A percentile compares a stretch with the other conserved stretches of the same genome.
These are phyloP conservation scores for Octodon degus DNA, from an alignment of 2,113 vertebrate species.

Conservation along the genomic window DNA sequence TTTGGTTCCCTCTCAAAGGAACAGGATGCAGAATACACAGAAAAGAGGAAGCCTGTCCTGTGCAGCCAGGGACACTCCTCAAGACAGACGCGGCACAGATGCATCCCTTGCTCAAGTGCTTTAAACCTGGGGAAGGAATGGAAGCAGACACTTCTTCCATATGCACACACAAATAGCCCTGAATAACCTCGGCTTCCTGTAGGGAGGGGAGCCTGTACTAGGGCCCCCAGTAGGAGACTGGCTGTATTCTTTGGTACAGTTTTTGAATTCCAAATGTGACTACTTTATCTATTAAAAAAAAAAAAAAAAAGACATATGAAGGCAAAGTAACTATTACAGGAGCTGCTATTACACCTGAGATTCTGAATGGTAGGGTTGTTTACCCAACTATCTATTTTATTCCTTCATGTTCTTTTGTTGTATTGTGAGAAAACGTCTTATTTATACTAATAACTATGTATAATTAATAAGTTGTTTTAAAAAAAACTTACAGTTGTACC, in stretches of 20 bases:
- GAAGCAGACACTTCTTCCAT: neutral
- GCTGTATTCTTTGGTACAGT: neutral
- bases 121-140: neutral
- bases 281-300: neutral
- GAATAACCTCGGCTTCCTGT: neutral
- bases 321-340: too few species aligned
- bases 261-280: neutral
- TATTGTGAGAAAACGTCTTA: neutral
- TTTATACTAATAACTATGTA: neutral
- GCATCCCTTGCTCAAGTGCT: neutral
- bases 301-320: neutral
- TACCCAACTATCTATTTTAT: neutral
- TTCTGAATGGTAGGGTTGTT: too few species aligned
- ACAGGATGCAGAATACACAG: neutral
- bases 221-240: rapidly evolving
- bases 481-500: neutral
- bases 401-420: neutral
- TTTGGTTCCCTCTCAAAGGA: neutral
- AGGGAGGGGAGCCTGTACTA: neutral
- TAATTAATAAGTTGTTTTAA: neutral
- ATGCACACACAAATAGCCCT: neutral
- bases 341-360: neutral
- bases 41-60: neutral
- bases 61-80: rapidly evolving
- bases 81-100: neutral